phyloP scores from a whole-genome alignment of 2,797 vertebrate genomes.

The Intellagama lesueurii region DNA sequence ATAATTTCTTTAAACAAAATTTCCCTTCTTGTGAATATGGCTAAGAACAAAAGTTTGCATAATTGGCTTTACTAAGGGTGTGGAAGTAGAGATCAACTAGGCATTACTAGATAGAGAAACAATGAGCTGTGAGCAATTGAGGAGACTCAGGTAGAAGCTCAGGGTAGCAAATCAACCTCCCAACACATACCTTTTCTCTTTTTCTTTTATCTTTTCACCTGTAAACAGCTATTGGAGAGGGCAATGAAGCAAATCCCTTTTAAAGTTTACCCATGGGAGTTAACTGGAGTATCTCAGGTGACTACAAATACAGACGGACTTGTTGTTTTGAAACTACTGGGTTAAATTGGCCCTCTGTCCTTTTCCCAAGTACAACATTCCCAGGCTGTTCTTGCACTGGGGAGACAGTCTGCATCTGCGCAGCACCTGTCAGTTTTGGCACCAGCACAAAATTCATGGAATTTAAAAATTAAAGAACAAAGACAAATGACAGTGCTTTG shows the following conservation, averaged over 20 bases:
- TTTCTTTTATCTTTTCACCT: neutral
- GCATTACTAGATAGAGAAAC: neutral
- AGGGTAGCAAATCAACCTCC: neutral
- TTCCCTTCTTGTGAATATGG: neutral
- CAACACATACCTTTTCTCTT: too few species aligned
- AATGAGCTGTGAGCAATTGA: too few species aligned
- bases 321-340: neutral
- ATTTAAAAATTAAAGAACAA: conserved; percentile 27
- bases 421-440: conserved; percentile 7
- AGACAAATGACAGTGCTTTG: conserved; percentile 21
- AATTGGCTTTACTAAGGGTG: neutral
- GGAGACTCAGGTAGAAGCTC: neutral
- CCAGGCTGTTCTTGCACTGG: neutral
- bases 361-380: neutral
- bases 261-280: neutral
- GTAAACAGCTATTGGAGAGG: neutral
- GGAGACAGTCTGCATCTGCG: neutral
- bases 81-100: neutral
- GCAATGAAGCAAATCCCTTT: neutral
- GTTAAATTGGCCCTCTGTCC: neutral
- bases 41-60: neutral
- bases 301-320: neutral
- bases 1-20: neutral
- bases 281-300: neutral
- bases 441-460: neutral